Evolutionary conservation across 2,113 vertebrate genomes (phyloP), one percentile per base, ranked within the genome.

Genomic region (Genyomyrus donnyi): DNA sequence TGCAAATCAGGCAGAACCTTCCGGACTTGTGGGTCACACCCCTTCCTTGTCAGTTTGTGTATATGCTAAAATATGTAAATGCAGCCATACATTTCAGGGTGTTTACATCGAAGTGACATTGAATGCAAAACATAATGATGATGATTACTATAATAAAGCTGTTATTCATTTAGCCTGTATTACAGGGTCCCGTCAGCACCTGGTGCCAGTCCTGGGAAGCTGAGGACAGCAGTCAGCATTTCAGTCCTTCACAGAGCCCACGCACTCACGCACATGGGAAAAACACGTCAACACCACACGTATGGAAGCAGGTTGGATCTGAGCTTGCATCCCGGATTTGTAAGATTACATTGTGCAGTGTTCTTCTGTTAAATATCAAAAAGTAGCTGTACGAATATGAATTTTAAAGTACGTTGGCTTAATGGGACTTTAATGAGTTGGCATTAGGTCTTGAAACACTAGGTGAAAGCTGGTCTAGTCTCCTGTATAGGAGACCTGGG

Each of bases 41-140:
- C 74, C 17, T 80, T 80, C 35, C 15, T 39, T 80, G 74, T 42
- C 35, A 80, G 74, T 80, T 19, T 80, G 74, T 80, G 31, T 80
- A 42, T 80, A 80, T 80, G 35, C 35, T 80, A 80, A 80, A 80
- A 80, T 80, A 80, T 80, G 74, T 42, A 90, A 93, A 94, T 94
- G 94, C 93, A 91, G 95, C 94, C 49, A 85, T 85, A 49, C 11
- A 85, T 85, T 85, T 48, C 48, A 21, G 42, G 9, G 10, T 85
- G 74, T 80, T 80, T 80, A 80, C 74, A 80, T 80, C 35, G 0
- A 80, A 80, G 74, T 80, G 74, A 80, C 74, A 80, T 7, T 80
- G 74, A 19, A 80, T 80, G 74, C 15, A 8, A 80, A 80, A 42
- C 74, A 80, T 80, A 42, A 80, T 80, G 6, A 80, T 80, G 74